phyloP scores from a whole-genome alignment of 2,797 vertebrate genomes.

The Telmatherina bonti region DNA sequence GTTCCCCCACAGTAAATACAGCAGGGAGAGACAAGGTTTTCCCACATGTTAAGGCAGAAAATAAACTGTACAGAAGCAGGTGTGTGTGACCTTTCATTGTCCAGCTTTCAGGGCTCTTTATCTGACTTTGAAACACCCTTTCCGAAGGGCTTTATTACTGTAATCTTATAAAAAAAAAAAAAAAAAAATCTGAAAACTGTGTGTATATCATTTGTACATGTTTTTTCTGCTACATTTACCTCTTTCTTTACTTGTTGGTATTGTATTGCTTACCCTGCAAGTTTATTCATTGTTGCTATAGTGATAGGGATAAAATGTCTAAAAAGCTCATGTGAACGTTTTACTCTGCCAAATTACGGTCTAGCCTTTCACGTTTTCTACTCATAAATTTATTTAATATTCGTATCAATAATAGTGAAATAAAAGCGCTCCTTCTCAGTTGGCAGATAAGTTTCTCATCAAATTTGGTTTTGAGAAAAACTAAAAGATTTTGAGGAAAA shows the following conservation, averaged over 20 bases:
- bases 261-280: slow-evolving; percentile 7
- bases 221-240: slow-evolving; percentile 19
- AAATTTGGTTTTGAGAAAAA: neutral
- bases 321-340: neutral
- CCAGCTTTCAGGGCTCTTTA: slow-evolving; percentile 60
- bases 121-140: slow-evolving; percentile 53
- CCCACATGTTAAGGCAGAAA: slow-evolving; percentile 69
- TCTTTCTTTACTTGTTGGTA: slow-evolving; percentile 7
- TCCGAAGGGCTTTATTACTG: slow-evolving; percentile 45
- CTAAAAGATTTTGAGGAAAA: neutral
- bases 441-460: neutral
- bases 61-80: slow-evolving; percentile 68
- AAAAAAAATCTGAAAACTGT: slow-evolving; percentile 43
- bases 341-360: neutral
- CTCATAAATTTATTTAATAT: neutral
- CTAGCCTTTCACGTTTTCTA: neutral
- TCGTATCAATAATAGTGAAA: neutral
- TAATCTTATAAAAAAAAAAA: slow-evolving; percentile 57
- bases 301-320: neutral
- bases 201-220: slow-evolving; percentile 13
- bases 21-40: slow-evolving; percentile 67
- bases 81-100: slow-evolving; percentile 74
- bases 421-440: neutral
- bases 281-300: slow-evolving; percentile 19
- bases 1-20: slow-evolving; percentile 74